These are phyloP conservation scores for Mya arenaria DNA, from an alignment of 1,140 invertebrate genomes.

Conservation along the genomic window DNA sequence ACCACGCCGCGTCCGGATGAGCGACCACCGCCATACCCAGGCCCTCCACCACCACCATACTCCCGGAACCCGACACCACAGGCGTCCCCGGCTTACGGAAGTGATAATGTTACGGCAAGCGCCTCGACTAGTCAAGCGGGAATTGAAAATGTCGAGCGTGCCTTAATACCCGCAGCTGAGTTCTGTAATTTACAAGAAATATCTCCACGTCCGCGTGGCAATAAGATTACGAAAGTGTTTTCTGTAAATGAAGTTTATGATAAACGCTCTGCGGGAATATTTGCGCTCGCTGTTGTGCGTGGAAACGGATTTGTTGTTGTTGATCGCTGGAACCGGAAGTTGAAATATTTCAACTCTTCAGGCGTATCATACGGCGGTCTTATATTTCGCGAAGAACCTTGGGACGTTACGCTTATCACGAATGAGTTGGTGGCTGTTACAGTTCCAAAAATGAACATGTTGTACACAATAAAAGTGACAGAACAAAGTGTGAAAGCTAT, in stretches of 20 bases:
- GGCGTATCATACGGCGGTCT: constrained; percentile 38
- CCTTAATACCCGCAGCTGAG: background rate
- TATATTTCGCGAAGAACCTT: constrained; percentile 48
- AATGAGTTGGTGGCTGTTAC: constrained; percentile 40
- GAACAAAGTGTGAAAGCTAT: constrained; percentile 15
- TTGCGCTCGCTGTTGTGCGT: constrained; percentile 6
- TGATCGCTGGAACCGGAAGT: constrained; percentile 49
- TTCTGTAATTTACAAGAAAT: no score
- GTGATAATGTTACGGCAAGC: background rate
- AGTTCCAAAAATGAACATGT: constrained; percentile 36
- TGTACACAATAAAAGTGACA: constrained; percentile 39
- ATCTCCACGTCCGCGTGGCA: background rate
- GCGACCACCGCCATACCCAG: constrained; percentile 45
- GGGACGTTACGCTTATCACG: constrained; percentile 39
- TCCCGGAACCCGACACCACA: constrained; percentile 5
- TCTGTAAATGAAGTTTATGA: constrained; percentile 27
- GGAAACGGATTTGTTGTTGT: constrained; percentile 35
- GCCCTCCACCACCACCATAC: constrained; percentile 25
- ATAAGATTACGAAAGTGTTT: constrained; percentile 18
- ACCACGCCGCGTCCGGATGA: constrained; percentile 17
- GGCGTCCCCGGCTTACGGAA: background rate
- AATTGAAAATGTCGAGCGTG: background rate
- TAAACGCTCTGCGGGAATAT: constrained; percentile 34
- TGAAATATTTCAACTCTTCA: constrained; percentile 40
- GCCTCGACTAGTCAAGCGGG: background rate